A percentile compares a stretch with the other conserved stretches of the same genome.
Conservation (phyloP, 2,888 invertebrate species). For the Campoplex nolae region DNA sequence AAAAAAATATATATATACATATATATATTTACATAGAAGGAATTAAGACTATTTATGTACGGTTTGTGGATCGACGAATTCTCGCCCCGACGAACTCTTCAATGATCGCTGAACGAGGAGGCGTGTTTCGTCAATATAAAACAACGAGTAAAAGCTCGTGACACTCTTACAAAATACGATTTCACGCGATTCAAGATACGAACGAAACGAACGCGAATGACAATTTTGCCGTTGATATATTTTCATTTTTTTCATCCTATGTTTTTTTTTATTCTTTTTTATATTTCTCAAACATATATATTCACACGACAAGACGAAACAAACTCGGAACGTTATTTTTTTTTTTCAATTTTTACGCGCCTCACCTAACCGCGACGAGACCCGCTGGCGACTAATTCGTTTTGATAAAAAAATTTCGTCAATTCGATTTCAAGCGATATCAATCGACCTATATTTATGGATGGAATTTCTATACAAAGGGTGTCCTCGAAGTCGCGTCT, state of each 20-base stretch:
- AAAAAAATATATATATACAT: neutral
- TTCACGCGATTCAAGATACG: slow-evolving; percentile 28
- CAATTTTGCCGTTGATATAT: slow-evolving; percentile 47
- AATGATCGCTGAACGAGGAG: slow-evolving; percentile 72
- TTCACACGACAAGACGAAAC: neutral
- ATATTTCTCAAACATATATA: neutral
- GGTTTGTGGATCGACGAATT: slow-evolving; percentile 43
- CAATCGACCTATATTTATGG: slow-evolving; percentile 23
- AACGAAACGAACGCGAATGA: slow-evolving; percentile 38
- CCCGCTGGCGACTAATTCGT: slow-evolving; percentile 30
- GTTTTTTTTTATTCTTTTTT: neutral
- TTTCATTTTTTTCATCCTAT: slow-evolving; percentile 31
- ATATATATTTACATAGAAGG: neutral
- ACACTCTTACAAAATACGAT: slow-evolving; percentile 27
- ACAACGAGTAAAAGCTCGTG: slow-evolving; percentile 29
- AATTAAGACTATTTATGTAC: slow-evolving; percentile 38
- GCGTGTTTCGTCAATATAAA: slow-evolving; percentile 74
- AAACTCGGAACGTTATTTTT: neutral
- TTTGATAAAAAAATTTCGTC: slow-evolving; percentile 17
- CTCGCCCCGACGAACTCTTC: slow-evolving; percentile 63
- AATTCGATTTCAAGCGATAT: slow-evolving; percentile 29
- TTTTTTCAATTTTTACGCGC: neutral
- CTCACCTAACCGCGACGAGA: slow-evolving; percentile 37
- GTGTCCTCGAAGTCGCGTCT: neutral
- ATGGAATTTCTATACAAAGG: neutral